Conservation (phyloP, 2,113 vertebrate genomes). For the Microtus richardsoni region DNA sequence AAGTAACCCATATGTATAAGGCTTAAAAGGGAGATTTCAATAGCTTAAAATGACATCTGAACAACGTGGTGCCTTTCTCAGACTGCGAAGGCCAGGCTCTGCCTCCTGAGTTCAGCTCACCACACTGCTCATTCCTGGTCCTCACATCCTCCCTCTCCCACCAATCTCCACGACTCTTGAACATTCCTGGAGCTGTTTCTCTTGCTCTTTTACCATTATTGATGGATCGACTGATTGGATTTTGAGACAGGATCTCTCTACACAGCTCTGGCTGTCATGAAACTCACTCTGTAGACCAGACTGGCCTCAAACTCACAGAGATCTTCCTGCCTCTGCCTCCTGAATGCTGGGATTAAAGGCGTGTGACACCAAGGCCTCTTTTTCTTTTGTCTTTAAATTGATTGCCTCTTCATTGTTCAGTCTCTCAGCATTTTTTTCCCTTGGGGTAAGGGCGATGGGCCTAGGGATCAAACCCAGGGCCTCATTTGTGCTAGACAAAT, state of each 20-base stretch:
- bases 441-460: not conserved
- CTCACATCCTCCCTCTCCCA: not conserved
- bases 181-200: not conserved
- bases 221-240: not conserved
- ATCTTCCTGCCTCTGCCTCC: not conserved
- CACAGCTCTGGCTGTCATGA: not conserved
- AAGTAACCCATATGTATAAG: not conserved
- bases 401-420: not conserved
- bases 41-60: conserved; percentile 1
- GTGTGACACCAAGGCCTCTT: not conserved
- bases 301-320: not conserved
- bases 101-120: not conserved
- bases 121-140: not conserved
- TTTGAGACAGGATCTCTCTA: not conserved
- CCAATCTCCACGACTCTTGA: not conserved
- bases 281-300: not conserved
- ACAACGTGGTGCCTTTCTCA: not conserved
- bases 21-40: not conserved
- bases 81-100: not conserved
- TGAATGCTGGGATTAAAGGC: not conserved
- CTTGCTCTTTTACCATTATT: not conserved
- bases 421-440: not conserved
- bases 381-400: not conserved
- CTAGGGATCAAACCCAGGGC: not conserved
- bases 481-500: too few relatives aligned